phyloP scores from a whole-genome alignment of 2,888 invertebrate genomes.

The Tricholauxania praeusta region DNA sequence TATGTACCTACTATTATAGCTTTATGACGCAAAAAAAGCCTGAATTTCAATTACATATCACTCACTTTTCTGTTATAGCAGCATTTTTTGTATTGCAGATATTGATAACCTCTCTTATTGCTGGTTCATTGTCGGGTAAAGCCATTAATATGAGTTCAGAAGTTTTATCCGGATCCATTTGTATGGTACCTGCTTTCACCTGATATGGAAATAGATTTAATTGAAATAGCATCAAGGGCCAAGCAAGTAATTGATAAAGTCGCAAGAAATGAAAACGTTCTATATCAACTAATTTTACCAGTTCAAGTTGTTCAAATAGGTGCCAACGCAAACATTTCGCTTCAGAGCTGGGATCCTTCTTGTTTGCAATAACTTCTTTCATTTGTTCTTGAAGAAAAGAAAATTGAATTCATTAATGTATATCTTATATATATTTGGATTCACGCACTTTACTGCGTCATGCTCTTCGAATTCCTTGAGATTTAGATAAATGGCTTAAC shows the following conservation, averaged over 20 bases:
- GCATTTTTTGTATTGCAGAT: constrained; percentile 19
- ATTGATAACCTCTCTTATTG: constrained; percentile 5
- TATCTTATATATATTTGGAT: neutral
- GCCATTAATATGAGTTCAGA: constrained; percentile 1
- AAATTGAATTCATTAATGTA: too few relatives aligned
- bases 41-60: neutral
- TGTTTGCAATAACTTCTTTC: constrained; percentile 54
- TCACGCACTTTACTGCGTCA: too few relatives aligned
- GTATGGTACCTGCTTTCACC: neutral
- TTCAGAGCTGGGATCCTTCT: constrained; percentile 49
- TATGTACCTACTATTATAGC: too few relatives aligned
- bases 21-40: too few relatives aligned
- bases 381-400: constrained; percentile 48
- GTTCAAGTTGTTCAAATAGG: constrained; percentile 58
- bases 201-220: constrained; percentile 19
- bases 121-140: constrained; percentile 1
- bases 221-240: constrained; percentile 3
- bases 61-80: constrained; percentile 13
- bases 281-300: constrained; percentile 49
- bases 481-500: too few relatives aligned
- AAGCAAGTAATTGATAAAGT: constrained; percentile 22
- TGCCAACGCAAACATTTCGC: constrained; percentile 64
- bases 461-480: too few relatives aligned
- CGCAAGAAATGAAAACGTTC: constrained; percentile 11
- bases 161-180: constrained; percentile 19